These are phyloP conservation scores for Acyrthosiphon pisum DNA, from an alignment of 1,140 invertebrate species.

Conservation along the genomic window DNA sequence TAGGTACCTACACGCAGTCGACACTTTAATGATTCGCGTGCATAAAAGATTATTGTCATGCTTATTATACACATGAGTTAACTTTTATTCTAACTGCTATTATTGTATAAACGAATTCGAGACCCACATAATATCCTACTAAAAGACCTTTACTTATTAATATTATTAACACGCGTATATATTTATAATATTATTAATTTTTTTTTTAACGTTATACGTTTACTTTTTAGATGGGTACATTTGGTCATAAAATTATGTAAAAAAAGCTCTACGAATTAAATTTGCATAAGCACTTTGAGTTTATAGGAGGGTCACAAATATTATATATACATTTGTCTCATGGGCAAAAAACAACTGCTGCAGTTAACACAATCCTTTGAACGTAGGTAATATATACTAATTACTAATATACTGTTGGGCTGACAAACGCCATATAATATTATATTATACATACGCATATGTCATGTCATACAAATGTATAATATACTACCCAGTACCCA, in stretches of 20 bases:
- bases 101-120: not conserved
- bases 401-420: not conserved
- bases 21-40: not conserved
- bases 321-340: not conserved
- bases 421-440: not conserved
- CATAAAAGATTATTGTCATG: not conserved
- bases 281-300: slow-evolving; percentile 7
- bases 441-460: no score
- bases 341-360: not conserved
- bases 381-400: not conserved
- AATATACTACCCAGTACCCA: no score
- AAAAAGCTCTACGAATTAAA: not conserved
- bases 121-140: not conserved
- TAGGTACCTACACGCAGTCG: not conserved
- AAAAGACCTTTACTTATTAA: not conserved
- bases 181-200: not conserved
- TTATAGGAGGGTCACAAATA: not conserved
- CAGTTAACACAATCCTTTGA: not conserved
- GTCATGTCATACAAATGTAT: not conserved
- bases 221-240: no score
- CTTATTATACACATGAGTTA: not conserved
- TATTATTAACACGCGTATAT: not conserved
- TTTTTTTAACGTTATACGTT: not conserved
- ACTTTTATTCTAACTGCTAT: not conserved
- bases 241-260: not conserved